phyloP scores from a whole-genome alignment of 2,888 invertebrate species.

The Germaria angustata region DNA sequence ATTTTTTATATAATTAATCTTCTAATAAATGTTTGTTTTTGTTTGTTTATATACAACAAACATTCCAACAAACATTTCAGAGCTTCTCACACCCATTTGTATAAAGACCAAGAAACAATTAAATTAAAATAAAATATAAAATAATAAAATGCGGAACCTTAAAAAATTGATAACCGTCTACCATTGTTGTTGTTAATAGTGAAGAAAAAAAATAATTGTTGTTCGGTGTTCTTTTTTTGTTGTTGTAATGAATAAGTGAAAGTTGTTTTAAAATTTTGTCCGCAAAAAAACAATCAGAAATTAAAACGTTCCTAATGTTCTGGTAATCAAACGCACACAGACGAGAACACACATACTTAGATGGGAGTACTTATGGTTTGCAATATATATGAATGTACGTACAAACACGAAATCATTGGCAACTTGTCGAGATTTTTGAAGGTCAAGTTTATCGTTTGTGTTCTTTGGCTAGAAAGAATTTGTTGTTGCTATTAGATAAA shows the following conservation, averaged over 20 bases:
- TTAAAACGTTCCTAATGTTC: conserved; percentile 50
- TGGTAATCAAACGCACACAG: background rate
- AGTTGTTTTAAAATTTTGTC: conserved; percentile 53
- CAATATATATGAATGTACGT: too few relatives aligned
- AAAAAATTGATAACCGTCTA: background rate
- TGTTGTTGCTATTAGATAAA: background rate
- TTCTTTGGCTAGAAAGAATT: conserved; percentile 19
- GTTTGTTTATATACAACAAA: background rate
- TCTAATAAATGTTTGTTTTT: background rate
- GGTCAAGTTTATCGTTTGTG: conserved; percentile 59
- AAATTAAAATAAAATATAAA: background rate
- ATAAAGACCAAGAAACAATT: background rate
- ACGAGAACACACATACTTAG: too few relatives aligned
- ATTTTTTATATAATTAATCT: background rate
- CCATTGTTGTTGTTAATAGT: background rate
- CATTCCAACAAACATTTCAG: background rate
- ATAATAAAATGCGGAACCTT: conserved; percentile 4
- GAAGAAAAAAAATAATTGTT: conserved; percentile 2
- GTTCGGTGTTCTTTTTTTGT: background rate
- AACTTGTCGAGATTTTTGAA: conserved; percentile 30
- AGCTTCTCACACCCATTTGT: background rate
- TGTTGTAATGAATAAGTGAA: conserved; percentile 47
- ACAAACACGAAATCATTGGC: background rate
- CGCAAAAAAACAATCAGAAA: conserved; percentile 34
- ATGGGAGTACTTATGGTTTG: too few relatives aligned